A percentile compares a stretch with the other conserved stretches of the same genome.
phyloP scores from a whole-genome alignment of 2,113 vertebrate species.

The Phalacrocorax brasilianus region DNA sequence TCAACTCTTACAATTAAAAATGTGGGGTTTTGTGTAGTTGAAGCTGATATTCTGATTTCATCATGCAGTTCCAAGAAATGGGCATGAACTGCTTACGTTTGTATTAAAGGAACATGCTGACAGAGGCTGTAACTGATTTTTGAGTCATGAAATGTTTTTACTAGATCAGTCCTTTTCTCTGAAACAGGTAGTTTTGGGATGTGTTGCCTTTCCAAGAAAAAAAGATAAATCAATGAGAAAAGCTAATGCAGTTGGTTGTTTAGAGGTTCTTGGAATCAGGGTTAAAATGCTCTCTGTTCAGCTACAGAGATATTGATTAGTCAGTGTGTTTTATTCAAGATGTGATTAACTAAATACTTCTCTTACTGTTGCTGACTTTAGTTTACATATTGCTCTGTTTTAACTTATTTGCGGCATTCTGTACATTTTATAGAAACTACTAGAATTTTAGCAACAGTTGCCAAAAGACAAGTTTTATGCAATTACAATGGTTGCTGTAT shows the following conservation, averaged over 20 bases:
- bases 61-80: neutral
- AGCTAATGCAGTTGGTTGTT: neutral
- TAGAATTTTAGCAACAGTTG: neutral
- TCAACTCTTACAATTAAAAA: neutral
- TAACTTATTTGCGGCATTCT: neutral
- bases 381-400: neutral
- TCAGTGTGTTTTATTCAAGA: neutral
- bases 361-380: neutral
- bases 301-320: neutral
- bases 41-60: neutral
- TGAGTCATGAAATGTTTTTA: neutral
- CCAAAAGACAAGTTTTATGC: neutral
- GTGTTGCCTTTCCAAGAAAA: neutral
- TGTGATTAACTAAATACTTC: neutral
- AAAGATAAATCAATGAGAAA: neutral
- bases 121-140: neutral
- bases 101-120: neutral
- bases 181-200: neutral
- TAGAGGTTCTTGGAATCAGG: neutral
- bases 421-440: neutral
- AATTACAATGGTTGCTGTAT: neutral
- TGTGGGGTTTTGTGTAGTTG: neutral
- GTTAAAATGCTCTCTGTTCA: neutral
- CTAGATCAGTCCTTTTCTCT: neutral
- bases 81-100: accelerated